Conservation (phyloP, 1,140 invertebrate species). For the Zaprionus vittiger region DNA sequence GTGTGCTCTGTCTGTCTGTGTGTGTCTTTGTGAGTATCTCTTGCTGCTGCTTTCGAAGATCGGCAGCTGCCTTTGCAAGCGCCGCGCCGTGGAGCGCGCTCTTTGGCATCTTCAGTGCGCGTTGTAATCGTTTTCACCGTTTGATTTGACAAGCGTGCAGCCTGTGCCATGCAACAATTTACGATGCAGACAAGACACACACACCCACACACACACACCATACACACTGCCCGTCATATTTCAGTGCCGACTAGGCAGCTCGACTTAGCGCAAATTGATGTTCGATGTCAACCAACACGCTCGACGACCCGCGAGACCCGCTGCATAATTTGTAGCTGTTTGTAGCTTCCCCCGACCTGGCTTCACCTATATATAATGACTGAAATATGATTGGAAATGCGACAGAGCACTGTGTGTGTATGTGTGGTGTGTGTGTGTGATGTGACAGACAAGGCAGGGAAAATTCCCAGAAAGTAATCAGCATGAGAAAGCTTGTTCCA, state of each 20-base stretch:
- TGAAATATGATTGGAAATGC: neutral
- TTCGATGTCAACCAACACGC: conserved; percentile 57
- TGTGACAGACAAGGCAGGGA: neutral
- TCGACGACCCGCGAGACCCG: conserved; percentile 27
- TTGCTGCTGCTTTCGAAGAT: conserved; percentile 12
- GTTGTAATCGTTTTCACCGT: conserved; percentile 68
- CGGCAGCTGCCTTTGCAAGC: conserved; percentile 23
- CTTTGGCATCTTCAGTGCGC: conserved; percentile 57
- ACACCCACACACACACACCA: conserved; percentile 12
- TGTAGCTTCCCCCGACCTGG: conserved; percentile 37
- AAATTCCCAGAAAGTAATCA: neutral
- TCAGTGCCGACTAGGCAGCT: conserved; percentile 25
- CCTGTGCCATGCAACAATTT: conserved; percentile 68
- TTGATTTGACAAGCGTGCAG: conserved; percentile 73
- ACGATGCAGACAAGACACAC: conserved; percentile 36
- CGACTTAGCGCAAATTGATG: conserved; percentile 73
- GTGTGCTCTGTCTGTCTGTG: conserved; percentile 11
- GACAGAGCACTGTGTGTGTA: neutral
- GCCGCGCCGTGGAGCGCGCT: conserved; percentile 36
- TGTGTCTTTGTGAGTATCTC: conserved; percentile 19
- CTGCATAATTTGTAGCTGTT: conserved; percentile 61
- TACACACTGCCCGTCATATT: conserved; percentile 38
- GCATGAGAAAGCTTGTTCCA: neutral
- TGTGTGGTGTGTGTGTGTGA: no score
- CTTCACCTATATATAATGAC: neutral